A percentile compares a stretch with the other conserved stretches of the same genome.
phyloP scores from a whole-genome alignment of 2,888 invertebrate genomes.

The Cheilosia vulpina region DNA sequence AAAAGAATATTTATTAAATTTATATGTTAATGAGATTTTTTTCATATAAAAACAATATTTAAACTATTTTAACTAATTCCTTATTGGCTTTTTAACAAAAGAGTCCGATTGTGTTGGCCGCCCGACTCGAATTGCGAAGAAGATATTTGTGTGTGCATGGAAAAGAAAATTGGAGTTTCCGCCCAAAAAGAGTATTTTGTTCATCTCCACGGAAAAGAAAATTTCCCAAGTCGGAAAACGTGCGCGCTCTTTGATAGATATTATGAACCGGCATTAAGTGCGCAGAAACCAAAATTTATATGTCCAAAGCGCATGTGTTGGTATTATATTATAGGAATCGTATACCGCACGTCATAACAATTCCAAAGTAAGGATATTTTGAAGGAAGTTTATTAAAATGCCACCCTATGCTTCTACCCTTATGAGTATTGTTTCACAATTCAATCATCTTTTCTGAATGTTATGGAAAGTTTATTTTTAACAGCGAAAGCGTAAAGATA shows the following conservation, averaged over 20 bases:
- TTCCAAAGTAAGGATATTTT: background rate
- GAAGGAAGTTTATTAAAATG: conserved; percentile 47
- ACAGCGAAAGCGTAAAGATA: conserved; percentile 15
- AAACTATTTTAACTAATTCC: conserved; percentile 1
- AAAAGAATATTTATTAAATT: too few species aligned
- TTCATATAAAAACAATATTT: background rate
- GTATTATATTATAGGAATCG: conserved; percentile 2
- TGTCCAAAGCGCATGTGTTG: conserved; percentile 20
- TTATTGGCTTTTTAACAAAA: conserved; percentile 29
- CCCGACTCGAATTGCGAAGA: conserved; percentile 72
- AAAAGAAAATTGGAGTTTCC: conserved; percentile 72
- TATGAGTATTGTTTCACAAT: conserved; percentile 22
- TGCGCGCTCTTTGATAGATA: conserved; percentile 47
- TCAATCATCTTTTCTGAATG: background rate
- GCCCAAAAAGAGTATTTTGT: conserved; percentile 75
- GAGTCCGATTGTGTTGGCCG: conserved; percentile 69
- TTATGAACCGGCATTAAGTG: conserved; percentile 59
- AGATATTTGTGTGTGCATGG: conserved; percentile 50
- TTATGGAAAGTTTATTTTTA: conserved; percentile 17
- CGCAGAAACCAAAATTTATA: conserved; percentile 38
- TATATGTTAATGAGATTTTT: too few species aligned
- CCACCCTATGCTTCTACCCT: conserved; percentile 56
- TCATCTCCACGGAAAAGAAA: conserved; percentile 30
- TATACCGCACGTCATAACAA: conserved; percentile 29
- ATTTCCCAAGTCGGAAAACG: conserved; percentile 39